These are phyloP conservation scores for Leptopilina boulardi DNA, from an alignment of 1,140 invertebrate species.

Conservation along the genomic window DNA sequence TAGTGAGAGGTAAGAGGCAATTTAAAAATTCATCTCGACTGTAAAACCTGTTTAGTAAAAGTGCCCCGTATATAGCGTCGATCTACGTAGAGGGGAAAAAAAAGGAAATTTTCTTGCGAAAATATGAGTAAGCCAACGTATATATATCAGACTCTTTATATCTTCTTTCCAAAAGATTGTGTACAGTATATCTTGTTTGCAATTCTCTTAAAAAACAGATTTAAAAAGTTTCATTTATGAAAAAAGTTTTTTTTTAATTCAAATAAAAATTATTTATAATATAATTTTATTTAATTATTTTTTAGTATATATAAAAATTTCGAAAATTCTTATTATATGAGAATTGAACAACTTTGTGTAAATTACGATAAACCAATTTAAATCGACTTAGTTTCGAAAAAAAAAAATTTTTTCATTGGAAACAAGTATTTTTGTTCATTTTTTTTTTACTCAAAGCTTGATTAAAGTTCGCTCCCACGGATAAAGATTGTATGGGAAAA, in stretches of 20 bases:
- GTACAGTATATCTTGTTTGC: neutral
- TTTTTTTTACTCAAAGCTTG: neutral
- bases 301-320: too few relatives aligned
- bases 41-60: constrained; percentile 9
- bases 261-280: too few relatives aligned
- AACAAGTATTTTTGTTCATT: neutral
- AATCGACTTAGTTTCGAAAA: neutral
- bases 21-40: constrained; percentile 12
- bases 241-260: too few relatives aligned
- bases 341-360: too few relatives aligned
- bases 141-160: neutral
- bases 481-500: constrained; percentile 7
- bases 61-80: neutral
- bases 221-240: neutral
- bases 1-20: constrained; percentile 7
- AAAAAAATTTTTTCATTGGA: neutral
- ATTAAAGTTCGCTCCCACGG: constrained; percentile 6
- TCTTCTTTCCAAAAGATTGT: neutral
- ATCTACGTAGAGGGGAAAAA: neutral
- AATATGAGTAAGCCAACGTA: neutral
- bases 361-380: neutral
- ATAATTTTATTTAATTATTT: too few relatives aligned
- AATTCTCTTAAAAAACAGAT: neutral
- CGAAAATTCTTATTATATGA: too few relatives aligned
- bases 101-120: neutral